These are phyloP conservation scores for Metacarcinus magister DNA, from an alignment of 2,888 invertebrate species.

Conservation along the genomic window DNA sequence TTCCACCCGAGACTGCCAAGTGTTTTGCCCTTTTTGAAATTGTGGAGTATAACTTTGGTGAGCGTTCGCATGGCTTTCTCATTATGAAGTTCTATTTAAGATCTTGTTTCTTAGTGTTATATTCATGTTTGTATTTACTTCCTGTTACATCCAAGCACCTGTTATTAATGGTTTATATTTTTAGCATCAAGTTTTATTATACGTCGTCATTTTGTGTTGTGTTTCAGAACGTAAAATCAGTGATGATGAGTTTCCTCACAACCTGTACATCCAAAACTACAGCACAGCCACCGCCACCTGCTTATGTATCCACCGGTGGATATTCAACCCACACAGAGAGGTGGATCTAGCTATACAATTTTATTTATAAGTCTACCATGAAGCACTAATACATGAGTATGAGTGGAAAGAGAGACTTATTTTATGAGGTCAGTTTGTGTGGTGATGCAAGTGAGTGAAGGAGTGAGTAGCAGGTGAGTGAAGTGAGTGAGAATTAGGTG, in stretches of 20 bases:
- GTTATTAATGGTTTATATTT: no score
- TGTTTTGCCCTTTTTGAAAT: constrained; percentile 99
- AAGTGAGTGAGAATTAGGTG: no score
- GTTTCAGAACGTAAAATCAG: constrained; percentile 88
- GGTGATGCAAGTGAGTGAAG: no score
- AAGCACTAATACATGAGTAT: no score
- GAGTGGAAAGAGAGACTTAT: no score
- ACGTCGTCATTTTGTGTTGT: neutral
- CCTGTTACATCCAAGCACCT: no score
- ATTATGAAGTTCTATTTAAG: neutral
- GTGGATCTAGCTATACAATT: neutral
- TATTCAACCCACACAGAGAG: constrained; percentile 89
- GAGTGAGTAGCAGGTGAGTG: no score
- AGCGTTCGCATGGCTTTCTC: constrained; percentile 82
- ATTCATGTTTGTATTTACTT: no score
- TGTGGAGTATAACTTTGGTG: constrained; percentile 98
- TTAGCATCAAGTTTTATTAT: neutral
- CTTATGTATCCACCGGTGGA: constrained; percentile 94
- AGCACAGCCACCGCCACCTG: constrained; percentile 98
- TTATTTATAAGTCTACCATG: no score
- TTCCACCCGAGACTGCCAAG: constrained; percentile 92
- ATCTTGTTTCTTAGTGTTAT: no score
- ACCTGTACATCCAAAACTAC: constrained; percentile 99
- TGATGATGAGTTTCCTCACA: constrained; percentile 97
- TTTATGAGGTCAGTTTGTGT: no score